These are phyloP conservation scores for Triplophysa dalaica DNA, from an alignment of 2,113 vertebrate genomes.

Conservation along the genomic window DNA sequence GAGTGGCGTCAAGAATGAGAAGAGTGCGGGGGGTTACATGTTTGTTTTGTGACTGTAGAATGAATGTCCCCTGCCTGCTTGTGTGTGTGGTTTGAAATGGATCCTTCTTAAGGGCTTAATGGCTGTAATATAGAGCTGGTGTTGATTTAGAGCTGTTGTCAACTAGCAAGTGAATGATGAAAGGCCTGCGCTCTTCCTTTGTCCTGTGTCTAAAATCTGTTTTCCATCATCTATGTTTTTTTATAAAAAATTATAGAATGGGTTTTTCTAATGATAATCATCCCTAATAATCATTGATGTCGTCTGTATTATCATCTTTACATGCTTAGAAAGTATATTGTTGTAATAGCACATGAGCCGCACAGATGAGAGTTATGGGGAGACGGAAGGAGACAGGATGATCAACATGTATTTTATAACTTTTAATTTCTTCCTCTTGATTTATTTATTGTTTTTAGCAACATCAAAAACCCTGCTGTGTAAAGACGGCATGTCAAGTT, in stretches of 20 bases:
- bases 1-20: background rate
- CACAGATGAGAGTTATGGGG: no score
- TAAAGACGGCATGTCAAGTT: no score
- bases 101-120: conserved; percentile 39
- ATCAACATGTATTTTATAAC: no score
- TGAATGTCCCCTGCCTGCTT: conserved; percentile 9
- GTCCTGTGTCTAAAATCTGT: background rate
- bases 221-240: background rate
- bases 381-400: no score
- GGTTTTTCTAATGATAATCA: background rate
- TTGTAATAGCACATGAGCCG: background rate
- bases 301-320: no score
- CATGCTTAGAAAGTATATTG: background rate
- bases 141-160: conserved; percentile 12
- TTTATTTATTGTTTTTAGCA: no score
- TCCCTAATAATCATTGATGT: background rate
- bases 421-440: no score
- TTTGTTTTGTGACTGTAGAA: background rate
- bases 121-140: conserved; percentile 18
- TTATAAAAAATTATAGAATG: background rate
- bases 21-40: background rate
- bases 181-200: background rate
- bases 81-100: conserved; percentile 38
- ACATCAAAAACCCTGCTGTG: no score
- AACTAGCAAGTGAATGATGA: background rate